Evolutionary conservation across 1,140 invertebrate genomes (phyloP), one percentile per base, ranked within the genome.

Genomic region (Zaprionus africanus): DNA sequence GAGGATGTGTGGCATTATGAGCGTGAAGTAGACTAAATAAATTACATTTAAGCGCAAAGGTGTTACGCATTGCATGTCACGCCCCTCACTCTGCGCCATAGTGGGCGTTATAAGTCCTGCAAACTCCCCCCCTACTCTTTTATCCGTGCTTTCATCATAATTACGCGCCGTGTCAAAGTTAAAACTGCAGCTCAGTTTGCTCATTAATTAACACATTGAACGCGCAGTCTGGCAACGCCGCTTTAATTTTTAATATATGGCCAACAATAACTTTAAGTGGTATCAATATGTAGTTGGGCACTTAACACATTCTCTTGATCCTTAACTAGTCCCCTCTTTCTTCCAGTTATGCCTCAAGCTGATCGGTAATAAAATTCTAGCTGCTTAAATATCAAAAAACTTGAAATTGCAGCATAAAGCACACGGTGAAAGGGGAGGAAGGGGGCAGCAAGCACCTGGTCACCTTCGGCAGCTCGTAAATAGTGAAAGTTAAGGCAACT

Each of bases 11-110:
- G 74, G 77, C 80, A 81, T 87, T 87, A 87, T 87, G 71, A 84
- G 84, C 84, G 84, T 90, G 85, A 84, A 87, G 84, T 87, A 87
- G 84, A 87, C 84, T 87, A 87, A 87, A 87, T 88, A 90, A 88
- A 88, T 88, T 88, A 88, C 85, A 74, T 88, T 88, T 88, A 75
- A 90, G 78, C 78, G 71, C 75, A 76, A 88, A 88, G 84, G 74
- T 84, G 84, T 81, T 76, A 87, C 62, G 81, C 84, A 83, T 73
- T 75, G 71, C 38, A 69, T 70, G 64, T 43, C 57, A 66, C 28
- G 36, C 53, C 19, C 46, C 9, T 54, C 17, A 24, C 19, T 13
- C 43, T 36, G 7, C 60, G 1, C 1, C 28, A 6, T 15, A 54
- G 26, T 57, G 53, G 63, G 63, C 53, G 34, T 65, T 19, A 43